Conservation (phyloP, 2,888 invertebrate species). For the Eupithecia pulchellata region DNA sequence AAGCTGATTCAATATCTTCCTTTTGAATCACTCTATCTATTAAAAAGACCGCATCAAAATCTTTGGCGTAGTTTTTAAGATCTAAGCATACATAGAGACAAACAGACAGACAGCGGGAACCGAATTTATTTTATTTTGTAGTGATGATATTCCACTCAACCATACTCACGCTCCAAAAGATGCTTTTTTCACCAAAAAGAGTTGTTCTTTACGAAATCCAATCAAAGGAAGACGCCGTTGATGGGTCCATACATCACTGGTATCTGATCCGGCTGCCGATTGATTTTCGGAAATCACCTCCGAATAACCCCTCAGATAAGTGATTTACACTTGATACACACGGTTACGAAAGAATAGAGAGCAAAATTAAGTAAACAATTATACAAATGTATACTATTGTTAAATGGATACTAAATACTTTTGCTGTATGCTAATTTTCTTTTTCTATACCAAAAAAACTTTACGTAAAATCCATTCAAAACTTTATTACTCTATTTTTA, state of each 20-base stretch:
- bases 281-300: slow-evolving; percentile 74
- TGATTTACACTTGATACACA: slow-evolving; percentile 68
- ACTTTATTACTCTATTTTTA: too few species aligned
- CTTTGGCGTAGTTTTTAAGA: too few species aligned
- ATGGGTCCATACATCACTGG: slow-evolving; percentile 62
- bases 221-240: slow-evolving; percentile 30
- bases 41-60: too few species aligned
- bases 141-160: not conserved
- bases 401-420: not conserved
- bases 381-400: not conserved
- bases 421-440: too few species aligned
- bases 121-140: not conserved
- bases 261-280: slow-evolving; percentile 70
- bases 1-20: too few species aligned
- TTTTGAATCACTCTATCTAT: too few species aligned
- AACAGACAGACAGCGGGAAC: too few species aligned
- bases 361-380: not conserved
- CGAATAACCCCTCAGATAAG: slow-evolving; percentile 68
- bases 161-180: not conserved
- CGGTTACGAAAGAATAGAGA: slow-evolving; percentile 28
- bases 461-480: too few species aligned
- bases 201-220: slow-evolving; percentile 5
- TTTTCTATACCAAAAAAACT: too few species aligned
- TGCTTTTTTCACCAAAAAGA: not conserved
- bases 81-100: too few species aligned